A percentile compares a stretch with the other conserved stretches of the same genome.
These are phyloP conservation scores for Cheilinus undulatus DNA, from an alignment of 2,113 vertebrate genomes.

Conservation along the genomic window DNA sequence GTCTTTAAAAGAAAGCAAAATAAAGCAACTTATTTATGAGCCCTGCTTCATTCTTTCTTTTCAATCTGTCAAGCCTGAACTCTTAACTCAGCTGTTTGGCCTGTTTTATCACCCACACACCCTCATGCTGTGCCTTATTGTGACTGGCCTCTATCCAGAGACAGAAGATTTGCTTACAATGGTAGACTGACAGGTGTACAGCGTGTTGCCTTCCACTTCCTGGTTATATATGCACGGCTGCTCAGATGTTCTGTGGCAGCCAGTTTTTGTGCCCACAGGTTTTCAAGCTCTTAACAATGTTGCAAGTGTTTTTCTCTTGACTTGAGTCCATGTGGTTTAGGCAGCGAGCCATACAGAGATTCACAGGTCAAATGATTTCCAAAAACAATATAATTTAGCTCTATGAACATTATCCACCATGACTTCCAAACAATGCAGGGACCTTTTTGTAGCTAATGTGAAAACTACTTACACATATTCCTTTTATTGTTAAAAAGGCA, in stretches of 20 bases:
- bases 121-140: slow-evolving; percentile 78
- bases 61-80: slow-evolving; percentile 58
- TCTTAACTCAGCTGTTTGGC: slow-evolving; percentile 80
- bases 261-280: slow-evolving; percentile 27
- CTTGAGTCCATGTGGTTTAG: slow-evolving; percentile 47
- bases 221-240: slow-evolving; percentile 61
- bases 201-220: slow-evolving; percentile 71
- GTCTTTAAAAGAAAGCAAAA: slow-evolving; percentile 88
- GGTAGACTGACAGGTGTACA: slow-evolving; percentile 61
- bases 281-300: slow-evolving; percentile 48
- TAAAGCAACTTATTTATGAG: slow-evolving; percentile 98
- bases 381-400: not conserved
- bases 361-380: slow-evolving; percentile 40
- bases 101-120: slow-evolving; percentile 84
- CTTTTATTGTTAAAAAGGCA: slow-evolving; percentile 32
- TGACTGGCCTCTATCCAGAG: slow-evolving; percentile 81
- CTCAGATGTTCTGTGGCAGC: slow-evolving; percentile 27
- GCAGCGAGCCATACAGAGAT: slow-evolving; percentile 1
- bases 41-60: slow-evolving; percentile 59
- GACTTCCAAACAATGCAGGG: slow-evolving; percentile 1
- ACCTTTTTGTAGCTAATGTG: not conserved
- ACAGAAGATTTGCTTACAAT: slow-evolving; percentile 70
- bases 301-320: slow-evolving; percentile 49
- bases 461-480: slow-evolving; percentile 13
- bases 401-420: not conserved